Evolutionary conservation across 2,797 vertebrate genomes (phyloP).

Genomic region (Platalea minor): DNA sequence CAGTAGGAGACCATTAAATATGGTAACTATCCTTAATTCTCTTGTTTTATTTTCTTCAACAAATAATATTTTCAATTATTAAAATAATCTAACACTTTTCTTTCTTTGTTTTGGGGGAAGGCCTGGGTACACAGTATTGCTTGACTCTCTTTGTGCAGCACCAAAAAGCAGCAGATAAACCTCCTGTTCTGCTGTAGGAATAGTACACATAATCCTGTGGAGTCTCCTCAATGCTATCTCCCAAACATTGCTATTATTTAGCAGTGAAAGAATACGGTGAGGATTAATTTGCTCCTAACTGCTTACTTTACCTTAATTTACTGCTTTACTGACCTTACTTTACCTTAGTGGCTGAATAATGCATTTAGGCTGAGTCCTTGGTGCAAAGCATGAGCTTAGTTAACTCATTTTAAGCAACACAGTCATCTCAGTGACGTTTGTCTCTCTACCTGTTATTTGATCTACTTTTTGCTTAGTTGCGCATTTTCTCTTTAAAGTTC

Average conservation of each 20-base stretch:
- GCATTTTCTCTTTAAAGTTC: neutral
- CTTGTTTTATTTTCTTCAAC: neutral
- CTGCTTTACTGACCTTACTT: neutral
- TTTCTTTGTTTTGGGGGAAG: neutral
- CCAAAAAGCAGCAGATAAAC: neutral
- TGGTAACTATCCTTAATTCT: neutral
- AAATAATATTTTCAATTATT: neutral
- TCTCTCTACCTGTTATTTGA: neutral
- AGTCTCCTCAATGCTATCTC: neutral
- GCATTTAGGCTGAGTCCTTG: neutral
- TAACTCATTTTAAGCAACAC: neutral
- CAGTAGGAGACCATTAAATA: neutral
- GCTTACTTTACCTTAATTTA: neutral
- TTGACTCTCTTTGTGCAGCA: neutral
- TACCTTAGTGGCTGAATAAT: neutral
- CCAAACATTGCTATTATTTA: neutral
- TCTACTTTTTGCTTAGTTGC: neutral
- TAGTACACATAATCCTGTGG: neutral
- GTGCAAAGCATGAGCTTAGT: neutral
- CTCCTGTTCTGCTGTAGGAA: neutral
- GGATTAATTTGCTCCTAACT: neutral
- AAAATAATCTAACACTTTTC: neutral
- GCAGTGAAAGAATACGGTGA: accelerated
- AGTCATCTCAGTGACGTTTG: neutral
- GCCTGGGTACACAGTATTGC: neutral